These are phyloP conservation scores for Polyodon spathula DNA, from an alignment of 2,113 vertebrate species.

Conservation along the genomic window DNA sequence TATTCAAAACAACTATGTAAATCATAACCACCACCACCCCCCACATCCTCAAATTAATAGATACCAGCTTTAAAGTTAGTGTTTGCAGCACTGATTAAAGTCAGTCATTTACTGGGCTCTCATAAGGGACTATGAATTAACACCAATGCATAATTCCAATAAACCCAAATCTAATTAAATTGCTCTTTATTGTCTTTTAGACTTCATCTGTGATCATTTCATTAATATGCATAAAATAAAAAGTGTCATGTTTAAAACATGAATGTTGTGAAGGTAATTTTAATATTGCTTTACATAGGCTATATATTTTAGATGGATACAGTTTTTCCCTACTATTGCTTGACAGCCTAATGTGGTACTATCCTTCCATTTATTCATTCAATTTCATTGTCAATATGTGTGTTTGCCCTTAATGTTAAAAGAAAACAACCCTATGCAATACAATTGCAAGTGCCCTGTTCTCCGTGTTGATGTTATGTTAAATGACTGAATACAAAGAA, in stretches of 20 bases:
- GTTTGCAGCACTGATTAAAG: constrained; percentile 75
- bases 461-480: constrained; percentile 11
- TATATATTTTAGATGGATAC: background rate
- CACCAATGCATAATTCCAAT: constrained; percentile 76
- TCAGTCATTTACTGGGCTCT: constrained; percentile 64
- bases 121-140: constrained; percentile 60
- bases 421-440: too few species aligned
- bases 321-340: too few species aligned
- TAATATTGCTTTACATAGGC: constrained; percentile 46
- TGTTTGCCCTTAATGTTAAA: too few species aligned
- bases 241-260: constrained; percentile 61
- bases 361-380: too few species aligned
- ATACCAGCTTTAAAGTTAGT: constrained; percentile 51
- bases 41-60: constrained; percentile 30
- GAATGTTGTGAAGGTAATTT: constrained; percentile 43
- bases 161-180: constrained; percentile 82
- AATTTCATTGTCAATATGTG: too few species aligned
- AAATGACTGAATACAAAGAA: constrained; percentile 2
- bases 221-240: constrained; percentile 67
- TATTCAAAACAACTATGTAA: too few species aligned
- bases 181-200: constrained; percentile 74
- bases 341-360: too few species aligned
- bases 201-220: constrained; percentile 65
- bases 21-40: background rate
- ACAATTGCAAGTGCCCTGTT: background rate